A percentile compares a stretch with the other conserved stretches of the same genome.
These are phyloP conservation scores for Myotis yumanensis DNA, from an alignment of 2,113 vertebrate genomes.

Conservation along the genomic window DNA sequence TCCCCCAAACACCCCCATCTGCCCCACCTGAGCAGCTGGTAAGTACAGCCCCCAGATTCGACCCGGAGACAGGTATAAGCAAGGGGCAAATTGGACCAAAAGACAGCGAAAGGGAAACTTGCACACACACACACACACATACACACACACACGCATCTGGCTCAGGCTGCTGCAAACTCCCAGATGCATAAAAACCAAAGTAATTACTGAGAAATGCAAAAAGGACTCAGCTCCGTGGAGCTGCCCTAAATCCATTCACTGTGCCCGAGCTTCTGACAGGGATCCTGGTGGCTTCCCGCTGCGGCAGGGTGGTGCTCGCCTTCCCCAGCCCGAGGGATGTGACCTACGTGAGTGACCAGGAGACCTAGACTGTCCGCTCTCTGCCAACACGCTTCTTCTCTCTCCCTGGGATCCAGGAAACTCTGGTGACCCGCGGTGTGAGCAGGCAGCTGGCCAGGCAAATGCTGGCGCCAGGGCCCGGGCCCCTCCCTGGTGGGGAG, in stretches of 20 bases:
- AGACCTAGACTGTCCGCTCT: not conserved
- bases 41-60: not conserved
- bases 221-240: not conserved
- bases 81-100: not conserved
- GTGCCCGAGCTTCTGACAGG: not conserved
- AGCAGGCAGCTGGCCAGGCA: not conserved
- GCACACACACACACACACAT: not conserved
- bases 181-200: not conserved
- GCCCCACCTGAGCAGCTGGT: not conserved
- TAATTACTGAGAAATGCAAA: not conserved
- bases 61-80: not conserved
- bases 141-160: not conserved
- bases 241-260: not conserved
- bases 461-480: accelerated
- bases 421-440: not conserved
- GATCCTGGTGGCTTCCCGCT: not conserved
- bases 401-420: conserved; percentile 7
- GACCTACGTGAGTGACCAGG: accelerated
- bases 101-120: not conserved
- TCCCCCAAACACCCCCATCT: not conserved
- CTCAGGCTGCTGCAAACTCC: not conserved
- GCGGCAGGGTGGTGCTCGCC: accelerated
- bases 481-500: not conserved
- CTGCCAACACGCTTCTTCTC: not conserved
- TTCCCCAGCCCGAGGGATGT: not conserved